Conservation (phyloP, 2,113 vertebrate species). For the Balaeniceps rex region DNA sequence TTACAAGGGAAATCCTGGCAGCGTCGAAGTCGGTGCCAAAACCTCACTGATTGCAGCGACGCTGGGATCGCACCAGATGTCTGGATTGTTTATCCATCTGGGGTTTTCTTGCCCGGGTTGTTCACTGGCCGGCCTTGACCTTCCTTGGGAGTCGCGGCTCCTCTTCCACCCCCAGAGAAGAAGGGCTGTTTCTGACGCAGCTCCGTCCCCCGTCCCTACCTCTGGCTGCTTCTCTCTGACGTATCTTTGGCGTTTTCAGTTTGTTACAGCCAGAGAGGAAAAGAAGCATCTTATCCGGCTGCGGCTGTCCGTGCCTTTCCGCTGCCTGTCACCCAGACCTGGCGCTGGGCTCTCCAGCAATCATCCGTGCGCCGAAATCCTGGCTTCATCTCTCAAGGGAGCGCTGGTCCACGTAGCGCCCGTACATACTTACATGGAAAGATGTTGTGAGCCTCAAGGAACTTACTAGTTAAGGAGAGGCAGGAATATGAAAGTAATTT, state of each 20-base stretch:
- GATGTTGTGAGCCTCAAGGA: not conserved
- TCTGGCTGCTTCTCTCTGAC: not conserved
- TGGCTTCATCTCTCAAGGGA: not conserved
- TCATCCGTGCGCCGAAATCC: not conserved
- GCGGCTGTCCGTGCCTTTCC: not conserved
- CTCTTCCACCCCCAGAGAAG: not conserved
- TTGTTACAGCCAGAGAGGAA: not conserved
- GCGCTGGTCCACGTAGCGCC: not conserved
- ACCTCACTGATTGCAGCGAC: slow-evolving; percentile 22
- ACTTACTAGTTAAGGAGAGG: not conserved
- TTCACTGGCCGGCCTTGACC: slow-evolving; percentile 36
- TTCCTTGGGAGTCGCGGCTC: not conserved
- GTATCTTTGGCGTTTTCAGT: not conserved
- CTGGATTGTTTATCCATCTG: slow-evolving; percentile 37
- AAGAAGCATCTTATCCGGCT: not conserved
- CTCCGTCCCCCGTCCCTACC: not conserved
- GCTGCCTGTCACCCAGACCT: not conserved
- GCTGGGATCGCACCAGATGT: slow-evolving; percentile 49
- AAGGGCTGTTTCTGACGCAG: slow-evolving; percentile 12
- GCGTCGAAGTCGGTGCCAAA: slow-evolving; percentile 32
- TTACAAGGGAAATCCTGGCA: slow-evolving; percentile 67
- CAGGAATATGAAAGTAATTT: not conserved
- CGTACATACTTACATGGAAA: not conserved
- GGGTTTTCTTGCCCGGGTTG: not conserved
- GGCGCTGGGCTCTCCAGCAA: not conserved